A percentile compares a stretch with the other conserved stretches of the same genome.
phyloP scores from a whole-genome alignment of 2,888 invertebrate genomes.

The Drosophila sordidapex region DNA sequence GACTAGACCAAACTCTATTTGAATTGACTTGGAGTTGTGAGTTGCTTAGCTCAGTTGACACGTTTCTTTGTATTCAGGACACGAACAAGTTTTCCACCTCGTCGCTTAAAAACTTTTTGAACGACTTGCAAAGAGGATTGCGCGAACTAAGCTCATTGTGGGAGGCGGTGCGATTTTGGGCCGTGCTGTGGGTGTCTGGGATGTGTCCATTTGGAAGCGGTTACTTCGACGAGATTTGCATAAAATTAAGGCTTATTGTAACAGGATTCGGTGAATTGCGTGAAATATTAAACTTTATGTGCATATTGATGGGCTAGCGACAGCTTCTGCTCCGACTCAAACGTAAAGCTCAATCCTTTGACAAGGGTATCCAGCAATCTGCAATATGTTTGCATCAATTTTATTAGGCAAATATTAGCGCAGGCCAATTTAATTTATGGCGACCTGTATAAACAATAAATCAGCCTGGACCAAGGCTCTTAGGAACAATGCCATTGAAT shows the following conservation, averaged over 20 bases:
- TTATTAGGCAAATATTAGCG: constrained; percentile 74
- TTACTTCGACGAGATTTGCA: constrained; percentile 71
- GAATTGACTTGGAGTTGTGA: constrained; percentile 33
- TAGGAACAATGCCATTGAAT: constrained; percentile 59
- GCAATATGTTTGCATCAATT: constrained; percentile 54
- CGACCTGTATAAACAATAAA: constrained; percentile 67
- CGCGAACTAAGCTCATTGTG: constrained; percentile 54
- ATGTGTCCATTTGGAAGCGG: constrained; percentile 27
- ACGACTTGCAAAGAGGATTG: constrained; percentile 64
- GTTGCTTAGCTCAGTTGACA: constrained; percentile 56
- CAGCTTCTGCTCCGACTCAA: constrained; percentile 28
- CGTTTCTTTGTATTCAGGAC: constrained; percentile 74
- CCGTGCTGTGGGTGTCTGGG: neutral
- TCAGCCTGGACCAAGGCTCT: constrained; percentile 38
- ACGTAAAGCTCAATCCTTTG: constrained; percentile 56
- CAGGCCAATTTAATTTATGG: constrained; percentile 66
- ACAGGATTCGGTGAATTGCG: constrained; percentile 74
- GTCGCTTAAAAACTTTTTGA: constrained; percentile 70
- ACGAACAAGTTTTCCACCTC: constrained; percentile 74
- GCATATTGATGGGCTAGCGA: constrained; percentile 67
- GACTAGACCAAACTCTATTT: constrained; percentile 33
- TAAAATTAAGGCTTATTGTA: constrained; percentile 76
- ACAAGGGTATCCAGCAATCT: constrained; percentile 45
- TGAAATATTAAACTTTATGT: constrained; percentile 78
- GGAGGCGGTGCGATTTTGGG: constrained; percentile 3